Evolutionary conservation across 2,797 vertebrate species (phyloP), one percentile per base, ranked within the genome.

Genomic region (Danio tinwini): DNA sequence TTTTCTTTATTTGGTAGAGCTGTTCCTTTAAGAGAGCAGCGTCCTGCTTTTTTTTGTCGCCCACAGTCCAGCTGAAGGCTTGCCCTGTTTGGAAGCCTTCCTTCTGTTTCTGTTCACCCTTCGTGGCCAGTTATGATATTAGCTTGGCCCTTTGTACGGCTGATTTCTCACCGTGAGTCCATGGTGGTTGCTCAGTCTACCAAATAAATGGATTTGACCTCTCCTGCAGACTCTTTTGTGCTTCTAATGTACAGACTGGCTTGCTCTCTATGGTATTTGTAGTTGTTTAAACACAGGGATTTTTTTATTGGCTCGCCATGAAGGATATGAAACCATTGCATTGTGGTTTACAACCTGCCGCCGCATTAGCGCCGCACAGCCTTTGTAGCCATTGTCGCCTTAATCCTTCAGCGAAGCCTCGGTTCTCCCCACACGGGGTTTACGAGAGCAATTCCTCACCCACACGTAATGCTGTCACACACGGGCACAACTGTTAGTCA

Each of bases 201-300:
- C 69, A 72, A 59, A 50, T 73, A 73, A 78, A 73, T 73, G 53
- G 55, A 78, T 69, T 53, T 74, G 81, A 74, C 71, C 76, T 74
- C 47, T 62, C 21, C 45, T 55, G 29, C 69, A 4, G 56, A 45
- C 44, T 74, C 55, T 69, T 68, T 79, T 83, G 19, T 73, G 55
- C 40, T 12, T 56, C 12, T 39, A 47, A 65, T 45, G 50, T 64
- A 47, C 68, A 79, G 53, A 42, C 64, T 50, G 67, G 29, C 39
- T 50, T 45, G 11, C 42, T 59, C 63, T 77, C 67, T 44, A 8
- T 62, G 42, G 56, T 62, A 53, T 69, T 42, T 71, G 13, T 62
- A 44, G 67, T 71, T 78, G 65, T 78, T 70, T 76, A 67, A 61
- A 68, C 65, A 78, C 9, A 61, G 55, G 55, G 29, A 42, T 69